Percentiles rank a stretch among this genome's conserved stretches.
Conservation (phyloP, 2,113 vertebrate genomes). For the Verasper variegatus region DNA sequence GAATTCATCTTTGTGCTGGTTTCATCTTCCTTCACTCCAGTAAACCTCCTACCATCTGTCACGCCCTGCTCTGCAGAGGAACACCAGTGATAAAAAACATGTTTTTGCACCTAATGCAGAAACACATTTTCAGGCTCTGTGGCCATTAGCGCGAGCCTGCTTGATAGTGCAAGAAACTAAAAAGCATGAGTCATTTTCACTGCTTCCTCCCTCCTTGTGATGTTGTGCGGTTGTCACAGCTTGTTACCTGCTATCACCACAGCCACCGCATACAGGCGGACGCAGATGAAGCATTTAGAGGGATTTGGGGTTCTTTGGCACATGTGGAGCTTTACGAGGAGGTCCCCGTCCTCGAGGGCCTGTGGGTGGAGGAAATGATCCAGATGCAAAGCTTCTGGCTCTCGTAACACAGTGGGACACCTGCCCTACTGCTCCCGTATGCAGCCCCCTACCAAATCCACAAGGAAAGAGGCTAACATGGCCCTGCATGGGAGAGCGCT, state of each 20-base stretch:
- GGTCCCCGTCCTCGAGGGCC: slow-evolving; percentile 52
- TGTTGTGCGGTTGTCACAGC: slow-evolving; percentile 58
- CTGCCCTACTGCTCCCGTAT: slow-evolving; percentile 64
- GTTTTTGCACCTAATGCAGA: slow-evolving; percentile 25
- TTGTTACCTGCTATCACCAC: slow-evolving; percentile 56
- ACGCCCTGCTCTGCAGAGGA: slow-evolving; percentile 14
- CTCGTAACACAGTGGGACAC: slow-evolving; percentile 73
- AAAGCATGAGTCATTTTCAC: slow-evolving; percentile 44
- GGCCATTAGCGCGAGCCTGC: slow-evolving; percentile 31
- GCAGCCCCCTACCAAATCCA: slow-evolving; percentile 52
- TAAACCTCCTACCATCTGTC: slow-evolving; percentile 50
- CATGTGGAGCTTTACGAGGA: slow-evolving; percentile 73
- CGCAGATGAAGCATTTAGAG: slow-evolving; percentile 37
- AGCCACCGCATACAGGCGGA: slow-evolving; percentile 28
- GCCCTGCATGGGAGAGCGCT: slow-evolving; percentile 16
- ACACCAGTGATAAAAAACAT: slow-evolving; percentile 35
- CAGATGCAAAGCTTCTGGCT: slow-evolving; percentile 75
- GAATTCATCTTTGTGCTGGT: slow-evolving; percentile 40
- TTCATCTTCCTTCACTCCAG: slow-evolving; percentile 44
- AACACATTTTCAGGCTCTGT: slow-evolving; percentile 38
- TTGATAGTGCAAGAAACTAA: slow-evolving; percentile 56
- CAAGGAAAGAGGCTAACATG: slow-evolving; percentile 19
- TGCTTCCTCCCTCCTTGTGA: slow-evolving; percentile 35
- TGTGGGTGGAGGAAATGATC: slow-evolving; percentile 75
- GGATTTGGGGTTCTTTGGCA: slow-evolving; percentile 53